Evolutionary conservation across 64 coral and sea anemone genomes (phyloP), one percentile per base, ranked within the genome.

Genomic region (Montipora foliosa): DNA sequence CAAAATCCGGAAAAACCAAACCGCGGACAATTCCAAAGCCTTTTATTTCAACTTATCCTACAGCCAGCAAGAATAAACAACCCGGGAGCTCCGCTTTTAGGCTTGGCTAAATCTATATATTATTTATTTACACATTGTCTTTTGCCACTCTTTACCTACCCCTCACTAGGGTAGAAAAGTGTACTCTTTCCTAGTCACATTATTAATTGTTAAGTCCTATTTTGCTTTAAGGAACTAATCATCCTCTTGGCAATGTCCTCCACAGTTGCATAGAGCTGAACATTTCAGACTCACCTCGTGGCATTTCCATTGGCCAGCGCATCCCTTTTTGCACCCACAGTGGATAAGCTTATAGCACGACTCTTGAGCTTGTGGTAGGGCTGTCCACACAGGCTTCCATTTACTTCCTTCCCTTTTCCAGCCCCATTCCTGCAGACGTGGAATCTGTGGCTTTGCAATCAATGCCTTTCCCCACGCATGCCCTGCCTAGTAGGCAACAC

Each of bases 261-360:
- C 80, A 58, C 80, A 92, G 79, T 55, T 44, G 29, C 90, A 92
- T 46, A 85, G 50, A 4, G 79, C 79, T 83, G 90, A 84, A 48
- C 80, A 92, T 47, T 44, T 46, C 17, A 92, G 67, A 21, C 64
- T 51, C 14, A 72, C 90, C 64, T 92, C 84, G 4, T 20, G 25
- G 25, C 90, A 92, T 12, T 76, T 79, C 13, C 90, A 92, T 49
- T 52, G 78, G 3, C 81, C 90, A 16, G 60, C 11, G 53, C 81
- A 92, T 60, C 80, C 51, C 58, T 92, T 92, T 44, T 85, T 92
- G 49, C 90, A 92, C 11, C 75, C 75, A 9, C 70, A 74, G 70
- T 29, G 70, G 9, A 24, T 21, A 7, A 68, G 64, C 64, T 68
- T 17, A 19, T 68, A 68, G 17, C 15, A 68, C 14, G 10, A 15